Evolutionary conservation across 2,888 invertebrate species (phyloP).

Genomic region (Nephrotoma appendiculata): DNA sequence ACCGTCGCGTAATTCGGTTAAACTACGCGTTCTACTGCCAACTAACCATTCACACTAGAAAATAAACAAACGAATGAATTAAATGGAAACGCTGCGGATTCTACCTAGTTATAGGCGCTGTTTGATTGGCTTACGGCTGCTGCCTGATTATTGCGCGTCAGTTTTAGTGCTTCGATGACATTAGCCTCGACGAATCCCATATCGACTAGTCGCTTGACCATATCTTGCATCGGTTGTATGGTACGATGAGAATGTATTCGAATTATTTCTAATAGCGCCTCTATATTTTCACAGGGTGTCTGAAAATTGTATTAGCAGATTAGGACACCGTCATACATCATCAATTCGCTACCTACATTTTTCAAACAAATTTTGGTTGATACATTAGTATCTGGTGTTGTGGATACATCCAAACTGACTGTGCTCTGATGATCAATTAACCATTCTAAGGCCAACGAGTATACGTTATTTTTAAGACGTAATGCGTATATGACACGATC

Average conservation of each 20-base stretch:
- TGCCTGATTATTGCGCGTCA: slow-evolving; percentile 47
- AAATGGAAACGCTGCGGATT: background rate
- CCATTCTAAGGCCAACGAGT: slow-evolving; percentile 44
- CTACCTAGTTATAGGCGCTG: background rate
- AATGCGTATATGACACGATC: slow-evolving; percentile 40
- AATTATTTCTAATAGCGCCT: slow-evolving; percentile 29
- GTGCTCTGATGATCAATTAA: slow-evolving; percentile 38
- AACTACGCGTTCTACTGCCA: slow-evolving; percentile 38
- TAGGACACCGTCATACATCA: background rate
- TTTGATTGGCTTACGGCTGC: slow-evolving; percentile 29
- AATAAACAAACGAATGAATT: slow-evolving; percentile 11
- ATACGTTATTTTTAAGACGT: slow-evolving; percentile 23
- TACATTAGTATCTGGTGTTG: background rate
- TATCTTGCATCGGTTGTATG: slow-evolving; percentile 24
- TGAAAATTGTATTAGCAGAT: slow-evolving; percentile 8
- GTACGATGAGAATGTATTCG: slow-evolving; percentile 30
- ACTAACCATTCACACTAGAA: slow-evolving; percentile 44
- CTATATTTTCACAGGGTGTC: slow-evolving; percentile 24
- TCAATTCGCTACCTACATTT: background rate
- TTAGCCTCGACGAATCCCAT: slow-evolving; percentile 50
- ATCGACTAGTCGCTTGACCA: slow-evolving; percentile 23
- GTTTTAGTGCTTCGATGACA: slow-evolving; percentile 41
- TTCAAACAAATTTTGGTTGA: slow-evolving; percentile 6
- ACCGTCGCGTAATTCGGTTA: slow-evolving; percentile 42
- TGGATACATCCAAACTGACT: slow-evolving; percentile 14